A percentile compares a stretch with the other conserved stretches of the same genome.
phyloP scores from a whole-genome alignment of 2,113 vertebrate species.

The Plecotus auritus region DNA sequence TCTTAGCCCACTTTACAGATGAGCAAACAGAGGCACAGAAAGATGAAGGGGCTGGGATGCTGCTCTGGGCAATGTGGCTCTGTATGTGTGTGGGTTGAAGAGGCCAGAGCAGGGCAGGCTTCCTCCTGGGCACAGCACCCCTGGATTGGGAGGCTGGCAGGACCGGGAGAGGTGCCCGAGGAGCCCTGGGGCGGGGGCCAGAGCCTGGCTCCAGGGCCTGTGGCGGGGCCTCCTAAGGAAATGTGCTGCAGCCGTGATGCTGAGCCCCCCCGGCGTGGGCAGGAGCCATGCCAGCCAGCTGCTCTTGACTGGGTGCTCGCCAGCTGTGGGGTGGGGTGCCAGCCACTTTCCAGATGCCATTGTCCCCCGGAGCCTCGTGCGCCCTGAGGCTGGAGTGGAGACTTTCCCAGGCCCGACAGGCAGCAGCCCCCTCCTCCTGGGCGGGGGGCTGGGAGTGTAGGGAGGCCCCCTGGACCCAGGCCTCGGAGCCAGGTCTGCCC shows the following conservation, averaged over 20 bases:
- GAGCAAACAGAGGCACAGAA: not conserved
- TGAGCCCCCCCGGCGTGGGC: not conserved
- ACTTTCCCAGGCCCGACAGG: not conserved
- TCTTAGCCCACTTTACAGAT: not conserved
- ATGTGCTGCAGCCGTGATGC: accelerated
- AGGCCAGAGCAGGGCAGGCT: not conserved
- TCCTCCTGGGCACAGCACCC: not conserved
- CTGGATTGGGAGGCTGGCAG: not conserved
- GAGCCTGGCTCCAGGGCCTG: no score
- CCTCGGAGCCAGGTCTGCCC: not conserved
- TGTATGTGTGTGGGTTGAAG: not conserved
- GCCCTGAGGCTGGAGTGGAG: not conserved
- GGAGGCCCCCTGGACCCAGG: not conserved
- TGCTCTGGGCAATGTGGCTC: not conserved
- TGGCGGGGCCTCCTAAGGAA: not conserved
- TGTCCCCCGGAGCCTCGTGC: not conserved
- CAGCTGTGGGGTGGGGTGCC: not conserved
- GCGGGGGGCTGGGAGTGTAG: no score
- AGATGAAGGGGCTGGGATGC: not conserved
- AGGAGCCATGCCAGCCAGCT: no score
- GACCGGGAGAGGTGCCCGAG: not conserved
- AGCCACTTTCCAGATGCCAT: not conserved
- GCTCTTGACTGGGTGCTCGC: not conserved
- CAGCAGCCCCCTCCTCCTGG: not conserved
- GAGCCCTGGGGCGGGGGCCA: not conserved